phyloP scores from a whole-genome alignment of 2,888 invertebrate genomes.

The Saturnia japonica region DNA sequence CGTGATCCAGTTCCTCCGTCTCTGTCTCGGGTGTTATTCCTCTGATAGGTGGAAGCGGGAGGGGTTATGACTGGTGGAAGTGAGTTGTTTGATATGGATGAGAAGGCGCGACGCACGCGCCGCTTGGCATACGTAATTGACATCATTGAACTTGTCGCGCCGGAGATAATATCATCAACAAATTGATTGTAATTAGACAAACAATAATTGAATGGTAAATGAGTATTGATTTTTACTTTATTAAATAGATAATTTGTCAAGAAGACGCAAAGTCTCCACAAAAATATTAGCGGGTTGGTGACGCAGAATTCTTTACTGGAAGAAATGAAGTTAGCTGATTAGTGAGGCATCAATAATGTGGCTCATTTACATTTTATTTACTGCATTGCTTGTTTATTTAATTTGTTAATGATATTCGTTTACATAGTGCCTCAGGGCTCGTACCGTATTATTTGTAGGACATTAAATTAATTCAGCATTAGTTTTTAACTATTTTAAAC shows the following conservation, averaged over 20 bases:
- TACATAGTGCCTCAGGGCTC: no score
- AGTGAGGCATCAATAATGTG: no score
- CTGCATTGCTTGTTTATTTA: no score
- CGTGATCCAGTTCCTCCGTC: slow-evolving; percentile 64
- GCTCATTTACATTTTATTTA: no score
- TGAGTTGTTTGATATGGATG: slow-evolving; percentile 71
- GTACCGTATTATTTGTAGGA: no score
- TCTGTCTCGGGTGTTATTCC: slow-evolving; percentile 37
- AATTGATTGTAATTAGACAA: slow-evolving; percentile 5
- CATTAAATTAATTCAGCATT: no score
- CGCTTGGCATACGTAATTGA: slow-evolving; percentile 67
- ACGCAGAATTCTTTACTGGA: no score
- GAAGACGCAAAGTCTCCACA: no score
- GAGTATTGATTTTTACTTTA: neutral
- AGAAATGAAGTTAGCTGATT: no score
- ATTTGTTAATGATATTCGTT: no score
- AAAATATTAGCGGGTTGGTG: no score
- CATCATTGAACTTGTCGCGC: slow-evolving; percentile 73
- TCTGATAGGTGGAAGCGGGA: slow-evolving; percentile 48
- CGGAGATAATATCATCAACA: slow-evolving; percentile 55
- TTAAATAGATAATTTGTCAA: neutral
- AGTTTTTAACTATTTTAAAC: no score
- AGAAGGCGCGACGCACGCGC: slow-evolving; percentile 56
- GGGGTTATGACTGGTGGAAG: slow-evolving; percentile 41
- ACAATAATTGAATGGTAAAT: slow-evolving; percentile 7